These are phyloP conservation scores for Cydia pomonella DNA, from an alignment of 1,140 invertebrate species.

Conservation along the genomic window DNA sequence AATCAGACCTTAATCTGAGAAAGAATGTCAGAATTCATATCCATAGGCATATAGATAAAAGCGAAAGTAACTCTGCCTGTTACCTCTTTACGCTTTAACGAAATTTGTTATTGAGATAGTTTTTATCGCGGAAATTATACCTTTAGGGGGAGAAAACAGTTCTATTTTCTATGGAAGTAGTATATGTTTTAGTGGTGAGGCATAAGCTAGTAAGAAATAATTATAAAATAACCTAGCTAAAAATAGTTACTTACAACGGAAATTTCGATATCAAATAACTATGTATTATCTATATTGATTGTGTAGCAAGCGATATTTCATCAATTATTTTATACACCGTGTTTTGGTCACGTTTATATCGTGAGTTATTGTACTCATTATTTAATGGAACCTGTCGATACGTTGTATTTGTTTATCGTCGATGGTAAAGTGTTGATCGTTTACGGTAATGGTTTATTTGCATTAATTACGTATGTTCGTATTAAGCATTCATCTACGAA, in stretches of 20 bases:
- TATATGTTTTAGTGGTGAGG: no score
- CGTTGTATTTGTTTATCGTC: background rate
- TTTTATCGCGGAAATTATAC: no score
- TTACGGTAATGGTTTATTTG: background rate
- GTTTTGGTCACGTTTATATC: background rate
- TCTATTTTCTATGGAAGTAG: no score
- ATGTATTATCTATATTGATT: background rate
- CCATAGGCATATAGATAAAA: no score
- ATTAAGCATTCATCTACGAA: background rate
- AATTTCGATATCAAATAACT: no score
- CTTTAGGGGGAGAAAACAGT: no score
- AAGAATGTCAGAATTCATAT: background rate
- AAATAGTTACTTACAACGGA: no score
- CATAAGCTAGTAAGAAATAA: no score
- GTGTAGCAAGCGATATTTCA: constrained; percentile 1
- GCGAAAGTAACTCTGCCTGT: no score
- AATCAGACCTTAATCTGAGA: background rate
- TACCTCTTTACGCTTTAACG: no score
- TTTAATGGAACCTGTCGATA: background rate
- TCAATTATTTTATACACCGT: background rate
- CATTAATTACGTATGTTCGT: background rate
- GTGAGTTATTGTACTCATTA: background rate
- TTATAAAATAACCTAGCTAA: no score
- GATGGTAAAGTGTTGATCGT: background rate
- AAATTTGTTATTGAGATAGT: no score